Evolutionary conservation across 2,888 invertebrate genomes (phyloP).

Genomic region (Calliphora vomitoria): DNA sequence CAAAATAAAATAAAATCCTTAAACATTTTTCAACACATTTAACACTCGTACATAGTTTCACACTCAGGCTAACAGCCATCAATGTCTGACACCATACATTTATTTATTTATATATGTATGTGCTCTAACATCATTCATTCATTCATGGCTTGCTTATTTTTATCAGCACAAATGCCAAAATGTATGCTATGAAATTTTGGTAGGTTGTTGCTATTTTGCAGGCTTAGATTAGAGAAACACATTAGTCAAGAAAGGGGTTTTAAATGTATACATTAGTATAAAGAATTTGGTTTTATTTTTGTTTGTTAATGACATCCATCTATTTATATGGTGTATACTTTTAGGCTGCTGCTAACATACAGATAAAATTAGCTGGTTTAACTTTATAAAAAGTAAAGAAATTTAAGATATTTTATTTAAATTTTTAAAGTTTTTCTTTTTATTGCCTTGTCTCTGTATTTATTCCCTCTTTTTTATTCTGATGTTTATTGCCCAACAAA

Average conservation of each 20-base stretch:
- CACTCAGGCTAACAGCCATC: conserved; percentile 40
- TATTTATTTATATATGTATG: background rate
- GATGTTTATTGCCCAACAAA: conserved; percentile 48
- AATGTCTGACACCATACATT: conserved; percentile 31
- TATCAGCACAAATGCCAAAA: conserved; percentile 56
- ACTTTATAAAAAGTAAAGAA: background rate
- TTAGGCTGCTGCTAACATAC: conserved; percentile 40
- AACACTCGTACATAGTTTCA: conserved; percentile 1
- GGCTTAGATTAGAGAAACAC: background rate
- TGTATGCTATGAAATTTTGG: conserved; percentile 29
- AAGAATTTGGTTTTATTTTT: background rate
- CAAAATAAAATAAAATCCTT: conserved; percentile 25
- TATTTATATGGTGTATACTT: conserved; percentile 15
- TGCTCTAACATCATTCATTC: conserved; percentile 43
- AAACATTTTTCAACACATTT: conserved; percentile 51
- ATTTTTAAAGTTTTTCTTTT: background rate
- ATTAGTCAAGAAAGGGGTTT: background rate
- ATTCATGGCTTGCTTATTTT: conserved; percentile 20
- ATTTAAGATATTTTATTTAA: background rate
- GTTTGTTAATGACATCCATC: background rate
- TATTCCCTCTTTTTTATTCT: background rate
- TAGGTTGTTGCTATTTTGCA: background rate
- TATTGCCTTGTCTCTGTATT: background rate
- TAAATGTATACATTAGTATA: background rate
- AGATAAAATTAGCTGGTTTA: conserved; percentile 16